phyloP scores from a whole-genome alignment of 1,140 invertebrate species.

The Drosophila bocki region DNA sequence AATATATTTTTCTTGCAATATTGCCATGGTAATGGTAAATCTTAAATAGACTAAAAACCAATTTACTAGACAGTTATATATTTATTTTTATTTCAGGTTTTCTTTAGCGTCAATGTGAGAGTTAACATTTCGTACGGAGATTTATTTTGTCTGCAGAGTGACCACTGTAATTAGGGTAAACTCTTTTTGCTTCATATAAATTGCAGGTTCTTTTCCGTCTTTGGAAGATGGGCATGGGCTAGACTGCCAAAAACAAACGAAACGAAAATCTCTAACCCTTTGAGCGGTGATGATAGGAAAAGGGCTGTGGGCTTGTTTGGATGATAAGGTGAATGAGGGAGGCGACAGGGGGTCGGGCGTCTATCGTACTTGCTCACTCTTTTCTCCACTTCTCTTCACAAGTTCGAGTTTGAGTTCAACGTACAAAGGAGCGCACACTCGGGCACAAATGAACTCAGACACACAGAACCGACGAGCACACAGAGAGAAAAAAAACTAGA shows the following conservation, averaged over 20 bases:
- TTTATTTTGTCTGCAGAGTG: not conserved
- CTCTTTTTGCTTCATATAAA: not conserved
- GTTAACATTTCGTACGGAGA: not conserved
- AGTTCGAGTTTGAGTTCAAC: conserved; percentile 65
- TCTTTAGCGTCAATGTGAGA: not conserved
- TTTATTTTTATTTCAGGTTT: not conserved
- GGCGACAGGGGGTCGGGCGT: conserved; percentile 1
- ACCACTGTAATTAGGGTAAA: not conserved
- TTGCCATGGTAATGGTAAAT: too few species aligned
- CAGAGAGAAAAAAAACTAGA: conserved; percentile 13
- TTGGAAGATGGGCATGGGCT: not conserved
- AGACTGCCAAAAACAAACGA: conserved; percentile 9
- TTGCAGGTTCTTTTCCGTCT: not conserved
- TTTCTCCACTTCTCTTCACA: conserved; percentile 11
- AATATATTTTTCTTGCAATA: too few species aligned
- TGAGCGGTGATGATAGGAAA: not conserved
- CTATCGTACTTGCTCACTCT: conserved; percentile 11
- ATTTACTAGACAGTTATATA: not conserved
- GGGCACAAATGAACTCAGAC: conserved; percentile 10
- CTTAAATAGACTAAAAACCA: not conserved
- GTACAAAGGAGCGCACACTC: conserved; percentile 63
- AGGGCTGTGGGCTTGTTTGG: conserved; percentile 2
- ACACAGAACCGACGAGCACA: conserved; percentile 8
- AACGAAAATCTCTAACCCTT: conserved; percentile 12
- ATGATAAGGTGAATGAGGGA: not conserved